Base-by-base conservation (phyloP, 2,797 vertebrate genomes). In the Oreochromis grahami region DNA sequence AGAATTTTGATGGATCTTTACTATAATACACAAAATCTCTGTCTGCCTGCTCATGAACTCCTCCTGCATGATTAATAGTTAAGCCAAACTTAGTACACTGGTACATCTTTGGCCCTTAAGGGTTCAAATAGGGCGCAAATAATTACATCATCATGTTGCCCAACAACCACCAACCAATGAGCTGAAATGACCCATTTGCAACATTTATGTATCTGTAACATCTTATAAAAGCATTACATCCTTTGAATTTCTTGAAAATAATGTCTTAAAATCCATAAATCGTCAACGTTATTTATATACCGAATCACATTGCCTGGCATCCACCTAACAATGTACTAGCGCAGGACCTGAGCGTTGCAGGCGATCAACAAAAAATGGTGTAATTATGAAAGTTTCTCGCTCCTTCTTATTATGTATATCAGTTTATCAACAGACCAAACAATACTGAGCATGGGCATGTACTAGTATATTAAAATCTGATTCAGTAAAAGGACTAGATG, bases 391-490 rank as follows among this genome's bases (percentile, higher is more conserved):
- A 72, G 6, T 29, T 72, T 10, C 1, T 7, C 2, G 6, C 41
- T 45, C 24, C 24, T 45, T 29, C 41, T 72, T 45, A 19, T 72
- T 45, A 72, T 29, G 65, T 72, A 45, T 29, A 72, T 72, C 14
- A 29, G 24, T 29, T 72, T 48, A 7, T 19, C 17, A 29, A 72
- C 14, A 70, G 14, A 43, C 65, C 41, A 45, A 70, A 70, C 24
- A 29, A 29, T 45, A 17, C 41, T 45, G 14, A 29, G 21, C 24
- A 45, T 45, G 4, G 24, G 24, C 65, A 70, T 45, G 14, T 26
- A 72, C 24, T 48, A 29, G 41, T 29, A 72, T 29, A 48, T 74
- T 50, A 74, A 74, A 72, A 50, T 29, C 26, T 32, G 68, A 50
- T 60, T 1, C 56, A 34, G 29, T 60, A 34, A 60, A 19, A 60